Evolutionary conservation across 2,113 vertebrate genomes (phyloP).

Genomic region (Saccopteryx leptura): DNA sequence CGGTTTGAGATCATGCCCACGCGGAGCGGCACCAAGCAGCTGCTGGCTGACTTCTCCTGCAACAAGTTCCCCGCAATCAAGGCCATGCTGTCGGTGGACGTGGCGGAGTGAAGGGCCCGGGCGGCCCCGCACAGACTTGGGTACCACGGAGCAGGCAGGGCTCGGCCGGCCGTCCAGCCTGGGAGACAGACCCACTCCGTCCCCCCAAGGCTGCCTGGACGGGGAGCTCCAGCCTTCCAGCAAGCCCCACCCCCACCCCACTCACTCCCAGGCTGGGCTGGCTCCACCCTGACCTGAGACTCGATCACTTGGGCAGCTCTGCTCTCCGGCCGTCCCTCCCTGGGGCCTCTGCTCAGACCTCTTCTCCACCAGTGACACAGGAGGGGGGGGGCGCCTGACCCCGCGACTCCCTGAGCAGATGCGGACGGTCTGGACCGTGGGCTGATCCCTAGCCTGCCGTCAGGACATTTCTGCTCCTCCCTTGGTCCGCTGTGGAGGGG

Average conservation of each 20-base stretch:
- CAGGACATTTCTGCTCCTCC: background rate
- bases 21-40: constrained; percentile 86
- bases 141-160: constrained; percentile 2
- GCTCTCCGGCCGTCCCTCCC: background rate
- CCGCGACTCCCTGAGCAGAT: background rate
- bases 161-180: constrained; percentile 1
- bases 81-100: constrained; percentile 86
- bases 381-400: background rate
- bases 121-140: constrained; percentile 25
- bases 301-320: constrained; percentile 61
- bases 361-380: background rate
- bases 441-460: background rate
- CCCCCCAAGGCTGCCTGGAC: background rate
- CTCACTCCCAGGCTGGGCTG: background rate
- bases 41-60: constrained; percentile 88
- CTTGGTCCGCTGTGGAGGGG: background rate
- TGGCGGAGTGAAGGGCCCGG: constrained; percentile 77
- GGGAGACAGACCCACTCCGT: background rate
- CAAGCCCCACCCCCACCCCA: background rate
- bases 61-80: constrained; percentile 88
- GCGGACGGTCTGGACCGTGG: background rate
- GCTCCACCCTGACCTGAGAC: background rate
- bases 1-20: constrained; percentile 86
- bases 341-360: background rate
- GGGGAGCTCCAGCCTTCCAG: background rate